Conservation (phyloP, 2,797 vertebrate genomes). For the Sebastes hubbsi region DNA sequence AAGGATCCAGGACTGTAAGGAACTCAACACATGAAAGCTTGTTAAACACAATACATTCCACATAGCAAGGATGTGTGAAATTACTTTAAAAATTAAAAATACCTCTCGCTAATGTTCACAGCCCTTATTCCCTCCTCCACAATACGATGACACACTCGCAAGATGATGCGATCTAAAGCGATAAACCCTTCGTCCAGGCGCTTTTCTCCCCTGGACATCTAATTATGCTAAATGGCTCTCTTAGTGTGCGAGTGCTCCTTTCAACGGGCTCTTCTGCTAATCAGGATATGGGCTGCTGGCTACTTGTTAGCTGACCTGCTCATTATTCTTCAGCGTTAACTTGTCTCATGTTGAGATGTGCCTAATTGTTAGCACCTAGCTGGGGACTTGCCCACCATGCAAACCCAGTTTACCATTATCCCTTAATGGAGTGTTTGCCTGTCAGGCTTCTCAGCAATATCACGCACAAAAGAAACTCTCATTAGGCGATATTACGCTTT, state of each 20-base stretch:
- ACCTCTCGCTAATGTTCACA: not conserved
- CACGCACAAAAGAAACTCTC: not conserved
- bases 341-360: constrained; percentile 58
- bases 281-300: constrained; percentile 68
- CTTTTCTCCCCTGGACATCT: constrained; percentile 62
- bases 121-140: constrained; percentile 5
- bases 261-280: constrained; percentile 57
- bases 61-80: constrained; percentile 6
- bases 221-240: constrained; percentile 74
- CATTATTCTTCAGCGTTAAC: constrained; percentile 72
- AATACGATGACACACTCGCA: constrained; percentile 32
- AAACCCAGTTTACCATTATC: constrained; percentile 22
- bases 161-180: constrained; percentile 48
- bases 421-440: constrained; percentile 26
- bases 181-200: constrained; percentile 37
- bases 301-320: constrained; percentile 74
- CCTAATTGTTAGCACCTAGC: constrained; percentile 63
- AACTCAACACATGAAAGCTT: not conserved
- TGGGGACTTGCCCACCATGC: constrained; percentile 34
- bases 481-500: constrained; percentile 19
- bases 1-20: not conserved
- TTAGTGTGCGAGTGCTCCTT: constrained; percentile 58
- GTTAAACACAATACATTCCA: not conserved
- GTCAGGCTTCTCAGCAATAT: constrained; percentile 12
- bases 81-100: not conserved